Evolutionary conservation across 1,140 invertebrate genomes (phyloP).

Genomic region (Patella vulgata): DNA sequence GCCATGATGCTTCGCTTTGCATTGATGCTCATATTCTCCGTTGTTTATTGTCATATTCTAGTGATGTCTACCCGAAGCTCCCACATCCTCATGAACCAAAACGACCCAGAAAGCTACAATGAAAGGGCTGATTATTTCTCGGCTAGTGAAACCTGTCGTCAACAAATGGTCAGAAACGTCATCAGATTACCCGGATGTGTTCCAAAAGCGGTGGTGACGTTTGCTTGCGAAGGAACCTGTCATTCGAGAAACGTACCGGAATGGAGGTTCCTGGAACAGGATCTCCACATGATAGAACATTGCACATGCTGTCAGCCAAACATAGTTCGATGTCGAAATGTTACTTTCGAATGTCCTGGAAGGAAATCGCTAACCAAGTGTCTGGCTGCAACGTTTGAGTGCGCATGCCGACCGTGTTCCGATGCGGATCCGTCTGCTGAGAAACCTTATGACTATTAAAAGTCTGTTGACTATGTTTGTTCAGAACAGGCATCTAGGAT

Average conservation of each 20-base stretch:
- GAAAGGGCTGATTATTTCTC: slow-evolving; percentile 6
- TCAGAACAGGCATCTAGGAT: too few species aligned
- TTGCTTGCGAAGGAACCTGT: slow-evolving; percentile 26
- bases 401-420: slow-evolving; percentile 29
- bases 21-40: too few species aligned
- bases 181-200: slow-evolving; percentile 15
- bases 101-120: neutral
- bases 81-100: too few species aligned
- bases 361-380: neutral
- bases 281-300: slow-evolving; percentile 15
- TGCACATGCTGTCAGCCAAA: slow-evolving; percentile 34
- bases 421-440: slow-evolving; percentile 16
- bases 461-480: too few species aligned
- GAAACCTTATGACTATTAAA: slow-evolving; percentile 27
- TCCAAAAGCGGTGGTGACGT: slow-evolving; percentile 7
- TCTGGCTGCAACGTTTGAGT: slow-evolving; percentile 10
- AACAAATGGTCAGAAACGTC: neutral
- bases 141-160: slow-evolving; percentile 3
- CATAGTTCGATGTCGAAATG: neutral
- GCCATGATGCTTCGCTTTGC: too few species aligned
- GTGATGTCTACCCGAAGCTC: too few species aligned
- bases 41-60: too few species aligned
- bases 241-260: slow-evolving; percentile 31
- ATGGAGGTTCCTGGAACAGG: slow-evolving; percentile 24
- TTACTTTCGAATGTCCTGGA: slow-evolving; percentile 16